Percentiles rank a stretch among this genome's conserved stretches.
Conservation (phyloP, 2,888 invertebrate genomes). For the Andrena bicolor region DNA sequence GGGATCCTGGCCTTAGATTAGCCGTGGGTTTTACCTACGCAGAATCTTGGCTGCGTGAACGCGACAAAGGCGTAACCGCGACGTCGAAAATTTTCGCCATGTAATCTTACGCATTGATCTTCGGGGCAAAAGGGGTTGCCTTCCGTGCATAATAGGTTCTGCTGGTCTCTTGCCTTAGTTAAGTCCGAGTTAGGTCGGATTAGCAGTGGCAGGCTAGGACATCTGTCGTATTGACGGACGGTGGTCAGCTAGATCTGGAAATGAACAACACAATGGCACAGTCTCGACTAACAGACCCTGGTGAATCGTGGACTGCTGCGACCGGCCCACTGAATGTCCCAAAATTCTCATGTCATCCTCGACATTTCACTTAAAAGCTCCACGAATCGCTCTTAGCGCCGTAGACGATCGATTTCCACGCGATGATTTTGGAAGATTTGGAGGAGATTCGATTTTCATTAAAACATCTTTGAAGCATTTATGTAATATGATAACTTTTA, state of each 20-base stretch:
- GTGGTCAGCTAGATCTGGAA: slow-evolving; percentile 82
- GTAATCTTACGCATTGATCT: slow-evolving; percentile 85
- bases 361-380: slow-evolving; percentile 49
- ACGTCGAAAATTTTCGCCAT: slow-evolving; percentile 81
- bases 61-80: slow-evolving; percentile 75
- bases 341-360: slow-evolving; percentile 64
- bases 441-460: neutral
- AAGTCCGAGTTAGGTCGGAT: slow-evolving; percentile 83
- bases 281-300: slow-evolving; percentile 55
- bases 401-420: slow-evolving; percentile 21
- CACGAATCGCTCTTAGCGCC: neutral
- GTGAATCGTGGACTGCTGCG: slow-evolving; percentile 25
- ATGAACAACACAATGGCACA: slow-evolving; percentile 82
- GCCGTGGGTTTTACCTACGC: neutral
- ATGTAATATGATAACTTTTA: too few relatives aligned
- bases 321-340: slow-evolving; percentile 24
- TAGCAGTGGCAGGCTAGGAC: slow-evolving; percentile 80
- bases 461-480: slow-evolving; percentile 8
- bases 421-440: neutral
- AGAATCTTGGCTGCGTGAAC: slow-evolving; percentile 30
- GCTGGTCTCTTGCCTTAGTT: slow-evolving; percentile 82
- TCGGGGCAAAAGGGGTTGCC: slow-evolving; percentile 80
- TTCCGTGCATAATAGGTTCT: slow-evolving; percentile 81
- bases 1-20: slow-evolving; percentile 12
- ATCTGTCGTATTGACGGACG: slow-evolving; percentile 83